Evolutionary conservation across 1,140 invertebrate genomes (phyloP).

Genomic region (Apocrypta bakeri): DNA sequence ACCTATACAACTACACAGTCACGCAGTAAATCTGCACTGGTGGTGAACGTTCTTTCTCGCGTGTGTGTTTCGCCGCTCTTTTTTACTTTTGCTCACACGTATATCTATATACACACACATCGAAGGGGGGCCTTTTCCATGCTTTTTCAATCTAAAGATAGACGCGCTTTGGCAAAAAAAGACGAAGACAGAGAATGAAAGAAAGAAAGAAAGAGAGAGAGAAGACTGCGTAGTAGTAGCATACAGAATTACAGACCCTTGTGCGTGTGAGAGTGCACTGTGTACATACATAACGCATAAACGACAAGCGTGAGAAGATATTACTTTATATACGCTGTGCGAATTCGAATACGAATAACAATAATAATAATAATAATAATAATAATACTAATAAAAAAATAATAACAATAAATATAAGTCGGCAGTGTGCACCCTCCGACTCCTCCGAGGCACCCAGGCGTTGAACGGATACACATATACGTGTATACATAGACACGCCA

Average conservation of each 20-base stretch:
- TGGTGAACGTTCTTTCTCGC: not conserved
- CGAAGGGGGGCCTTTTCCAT: not conserved
- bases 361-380: too few species aligned
- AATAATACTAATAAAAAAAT: too few species aligned
- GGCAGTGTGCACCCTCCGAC: not conserved
- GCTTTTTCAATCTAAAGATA: constrained; percentile 10
- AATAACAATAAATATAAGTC: not conserved
- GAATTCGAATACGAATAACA: too few species aligned
- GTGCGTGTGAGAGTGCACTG: not conserved
- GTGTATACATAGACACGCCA: not conserved
- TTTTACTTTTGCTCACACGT: too few species aligned
- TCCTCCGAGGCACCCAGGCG: too few species aligned
- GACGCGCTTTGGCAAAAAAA: not conserved
- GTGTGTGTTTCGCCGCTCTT: not conserved
- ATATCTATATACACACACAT: too few species aligned
- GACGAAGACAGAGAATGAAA: not conserved
- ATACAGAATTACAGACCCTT: too few species aligned
- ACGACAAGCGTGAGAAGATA: too few species aligned
- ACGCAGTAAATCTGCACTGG: not conserved
- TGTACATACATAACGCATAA: too few species aligned
- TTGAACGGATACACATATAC: not conserved
- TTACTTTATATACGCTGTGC: too few species aligned
- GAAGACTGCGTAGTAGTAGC: not conserved
- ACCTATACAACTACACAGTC: not conserved
- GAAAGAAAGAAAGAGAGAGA: constrained; percentile 4